These are phyloP conservation scores for Callipepla squamata DNA, from an alignment of 2,113 vertebrate genomes.

Conservation along the genomic window DNA sequence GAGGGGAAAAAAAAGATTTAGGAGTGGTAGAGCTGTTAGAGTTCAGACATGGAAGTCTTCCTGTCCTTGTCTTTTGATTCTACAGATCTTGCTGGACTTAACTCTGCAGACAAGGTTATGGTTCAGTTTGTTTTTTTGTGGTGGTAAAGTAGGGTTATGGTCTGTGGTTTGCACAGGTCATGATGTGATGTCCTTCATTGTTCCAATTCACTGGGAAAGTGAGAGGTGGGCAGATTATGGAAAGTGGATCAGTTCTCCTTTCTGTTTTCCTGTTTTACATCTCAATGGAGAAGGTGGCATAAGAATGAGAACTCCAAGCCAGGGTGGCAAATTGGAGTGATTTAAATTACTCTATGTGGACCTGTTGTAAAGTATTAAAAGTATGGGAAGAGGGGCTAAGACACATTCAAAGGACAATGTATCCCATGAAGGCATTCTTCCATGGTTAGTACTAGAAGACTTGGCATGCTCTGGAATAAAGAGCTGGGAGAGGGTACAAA, in stretches of 20 bases:
- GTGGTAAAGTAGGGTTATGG: not conserved
- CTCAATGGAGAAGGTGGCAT: not conserved
- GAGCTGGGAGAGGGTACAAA: not conserved
- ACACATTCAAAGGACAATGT: not conserved
- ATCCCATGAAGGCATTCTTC: rapidly evolving
- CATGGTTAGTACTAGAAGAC: not conserved
- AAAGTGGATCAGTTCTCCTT: not conserved
- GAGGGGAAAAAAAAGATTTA: not conserved
- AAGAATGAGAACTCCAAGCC: not conserved
- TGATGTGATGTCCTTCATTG: not conserved
- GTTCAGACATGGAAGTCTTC: not conserved
- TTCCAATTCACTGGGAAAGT: not conserved
- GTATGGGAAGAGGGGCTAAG: not conserved
- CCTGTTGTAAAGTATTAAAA: not conserved
- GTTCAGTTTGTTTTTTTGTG: not conserved
- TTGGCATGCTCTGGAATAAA: not conserved
- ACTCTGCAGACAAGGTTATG: not conserved
- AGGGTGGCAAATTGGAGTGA: not conserved
- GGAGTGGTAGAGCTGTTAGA: not conserved
- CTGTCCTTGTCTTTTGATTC: not conserved
- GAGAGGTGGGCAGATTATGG: not conserved
- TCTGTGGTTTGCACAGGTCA: not conserved
- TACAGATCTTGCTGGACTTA: not conserved
- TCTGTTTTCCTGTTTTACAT: not conserved
- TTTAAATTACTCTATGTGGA: not conserved